phyloP scores from a whole-genome alignment of 2,113 vertebrate species.

The Xiphophorus hellerii region DNA sequence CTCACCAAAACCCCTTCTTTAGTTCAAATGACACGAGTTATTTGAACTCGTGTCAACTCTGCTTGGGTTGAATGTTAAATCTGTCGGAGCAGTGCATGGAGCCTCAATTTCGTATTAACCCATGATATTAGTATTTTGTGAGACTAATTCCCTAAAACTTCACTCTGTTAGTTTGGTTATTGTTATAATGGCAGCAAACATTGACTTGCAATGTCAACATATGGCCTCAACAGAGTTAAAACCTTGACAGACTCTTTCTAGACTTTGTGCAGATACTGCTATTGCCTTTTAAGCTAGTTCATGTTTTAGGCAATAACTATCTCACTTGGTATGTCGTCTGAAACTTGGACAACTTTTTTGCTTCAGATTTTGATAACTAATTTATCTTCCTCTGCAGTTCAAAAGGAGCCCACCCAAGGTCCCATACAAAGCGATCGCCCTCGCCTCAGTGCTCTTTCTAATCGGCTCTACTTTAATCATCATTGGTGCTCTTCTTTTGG shows the following conservation, averaged over 20 bases:
- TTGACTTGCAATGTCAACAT: too few relatives aligned
- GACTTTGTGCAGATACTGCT: neutral
- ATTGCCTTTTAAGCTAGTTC: neutral
- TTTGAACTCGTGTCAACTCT: too few relatives aligned
- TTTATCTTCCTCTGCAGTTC: conserved; percentile 81
- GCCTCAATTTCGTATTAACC: too few relatives aligned
- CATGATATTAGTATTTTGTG: too few relatives aligned
- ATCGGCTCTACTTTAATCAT: conserved; percentile 93
- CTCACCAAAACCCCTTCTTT: too few relatives aligned
- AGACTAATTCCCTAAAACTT: neutral
- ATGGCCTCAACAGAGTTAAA: too few relatives aligned
- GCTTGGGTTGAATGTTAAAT: too few relatives aligned
- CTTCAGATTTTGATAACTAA: conserved; percentile 27
- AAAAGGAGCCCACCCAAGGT: conserved; percentile 97
- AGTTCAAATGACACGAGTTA: too few relatives aligned
- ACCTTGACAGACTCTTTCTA: neutral
- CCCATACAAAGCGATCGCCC: conserved; percentile 95
- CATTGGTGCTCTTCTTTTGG: conserved; percentile 90
- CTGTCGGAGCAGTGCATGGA: too few relatives aligned
- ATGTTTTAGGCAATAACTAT: neutral
- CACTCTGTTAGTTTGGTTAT: too few relatives aligned
- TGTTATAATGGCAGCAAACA: too few relatives aligned
- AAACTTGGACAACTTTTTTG: neutral
- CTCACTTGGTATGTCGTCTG: neutral
- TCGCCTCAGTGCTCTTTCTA: conserved; percentile 91